Evolutionary conservation across 2,797 vertebrate species (phyloP), one percentile per base, ranked within the genome.

Genomic region (Lindbergichthys nudifrons): DNA sequence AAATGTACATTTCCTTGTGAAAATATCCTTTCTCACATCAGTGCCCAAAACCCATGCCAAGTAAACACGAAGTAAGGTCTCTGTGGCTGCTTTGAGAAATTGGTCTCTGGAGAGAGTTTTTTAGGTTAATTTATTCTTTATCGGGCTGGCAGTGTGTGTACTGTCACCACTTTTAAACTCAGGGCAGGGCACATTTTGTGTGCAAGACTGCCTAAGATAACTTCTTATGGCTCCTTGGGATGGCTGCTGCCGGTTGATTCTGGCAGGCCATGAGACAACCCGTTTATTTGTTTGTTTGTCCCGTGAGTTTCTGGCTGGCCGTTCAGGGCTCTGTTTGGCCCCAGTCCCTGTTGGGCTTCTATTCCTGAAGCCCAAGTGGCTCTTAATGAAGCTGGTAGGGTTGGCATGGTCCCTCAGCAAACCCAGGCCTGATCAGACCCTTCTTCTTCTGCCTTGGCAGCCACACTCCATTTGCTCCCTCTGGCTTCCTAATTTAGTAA

Each of bases 401-500:
- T 89, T 94, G 93, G 94, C 92, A 92, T 85, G 81, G 91, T 92
- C 87, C 92, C 87, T 91, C 89, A 84, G 92, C 89, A 95, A 93
- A 94, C 89, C 92, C 89, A 93, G 94, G 93, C 92, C 85, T 82
- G 89, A 93, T 94, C 94, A 94, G 92, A 91, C 89, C 92, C 93
- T 94, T 94, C 90, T 90, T 94, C 89, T 93, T 93, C 93, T 94
- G 84, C 92, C 93, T 95, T 95, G 93, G 94, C 95, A 95, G 92
- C 88, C 88, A 75, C 87, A 88, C 93, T 88, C 85, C 86, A 89
- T 91, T 91, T 93, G 94, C 95, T 94, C 95, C 89, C 94, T 93
- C 94, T 88, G 92, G 94, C 95, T 97, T 97, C 96, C 96, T 97
- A 97, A 97, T 98, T 98, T 98, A 98, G 96, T 96, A 97, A 96